Base-by-base conservation (phyloP, 2,113 vertebrate species). In the Jaculus jaculus region DNA sequence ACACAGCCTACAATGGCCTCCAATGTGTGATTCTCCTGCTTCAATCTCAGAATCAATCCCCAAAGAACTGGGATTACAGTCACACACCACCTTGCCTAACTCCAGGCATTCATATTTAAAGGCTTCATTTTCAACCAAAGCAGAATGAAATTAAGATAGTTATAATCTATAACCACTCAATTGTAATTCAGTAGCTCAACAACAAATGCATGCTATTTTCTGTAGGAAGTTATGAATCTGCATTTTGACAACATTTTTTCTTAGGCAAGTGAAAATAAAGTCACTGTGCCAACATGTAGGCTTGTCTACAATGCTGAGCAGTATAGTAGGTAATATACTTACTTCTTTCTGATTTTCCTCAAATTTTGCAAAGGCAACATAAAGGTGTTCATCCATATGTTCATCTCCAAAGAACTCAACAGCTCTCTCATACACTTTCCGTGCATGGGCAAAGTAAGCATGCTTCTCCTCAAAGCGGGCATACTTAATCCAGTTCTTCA, bases 401-500 rank as follows among this genome's bases (percentile, higher is more conserved):
- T 99, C 99, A 63, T 99, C 99, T 17, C 99, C 99, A 1, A 99
- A 99, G 98, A 99, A 99, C 92, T 99, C 99, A 65, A 99, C 99
- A 0, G 99, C 98, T 90, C 99, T 97, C 98, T 99, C 99, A 0
- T 98, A 99, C 4, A 99, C 99, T 94, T 99, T 99, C 93, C 99
- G 98, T 10, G 98, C 98, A 0, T 99, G 99, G 28, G 99, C 99
- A 54, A 99, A 98, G 69, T 99, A 99, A 90, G 98, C 99, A 10
- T 99, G 99, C 74, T 99, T 99, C 95, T 99, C 99, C 90, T 99
- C 99, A 58, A 99, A 99, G 34, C 99, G 99, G 7, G 99, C 99
- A 0, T 99, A 99, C 92, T 99, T 99, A 97, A 99, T 99, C 99
- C 99, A 99, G 98, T 99, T 99, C 97, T 99, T 99, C 71, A 99